phyloP scores from a whole-genome alignment of 2,888 invertebrate species.

The Protophormia terraenovae region DNA sequence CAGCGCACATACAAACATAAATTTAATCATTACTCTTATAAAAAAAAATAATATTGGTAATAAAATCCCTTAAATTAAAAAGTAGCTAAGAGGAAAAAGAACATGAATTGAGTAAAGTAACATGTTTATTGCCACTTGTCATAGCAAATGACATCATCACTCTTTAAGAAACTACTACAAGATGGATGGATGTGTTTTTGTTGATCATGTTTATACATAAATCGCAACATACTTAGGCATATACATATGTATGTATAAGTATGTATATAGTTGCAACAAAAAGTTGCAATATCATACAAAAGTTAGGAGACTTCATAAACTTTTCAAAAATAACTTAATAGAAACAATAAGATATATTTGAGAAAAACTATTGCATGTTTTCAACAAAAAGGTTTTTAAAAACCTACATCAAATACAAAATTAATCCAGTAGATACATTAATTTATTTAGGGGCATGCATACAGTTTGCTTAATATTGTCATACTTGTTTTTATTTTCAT shows the following conservation, averaged over 20 bases:
- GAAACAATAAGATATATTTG: not conserved
- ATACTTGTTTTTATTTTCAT: not conserved
- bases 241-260: not conserved
- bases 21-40: conserved; percentile 7
- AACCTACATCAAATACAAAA: not conserved
- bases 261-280: not conserved
- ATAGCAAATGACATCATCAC: conserved; percentile 62
- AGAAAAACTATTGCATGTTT: conserved; percentile 22
- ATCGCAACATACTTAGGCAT: not conserved
- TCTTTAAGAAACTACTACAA: conserved; percentile 26
- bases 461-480: not conserved
- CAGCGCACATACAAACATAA: not conserved
- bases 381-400: not conserved
- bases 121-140: conserved; percentile 64
- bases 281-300: conserved; percentile 38
- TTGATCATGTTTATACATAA: conserved; percentile 10
- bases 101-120: conserved; percentile 42
- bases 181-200: conserved; percentile 48
- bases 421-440: not conserved
- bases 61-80: conserved; percentile 57
- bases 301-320: conserved; percentile 12
- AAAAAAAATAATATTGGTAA: conserved; percentile 21
- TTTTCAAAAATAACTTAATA: not conserved
- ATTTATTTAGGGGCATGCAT: conserved; percentile 3
- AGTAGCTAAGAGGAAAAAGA: conserved; percentile 6